These are phyloP conservation scores for Athrips mouffetella DNA, from an alignment of 2,888 invertebrate genomes.

Conservation along the genomic window DNA sequence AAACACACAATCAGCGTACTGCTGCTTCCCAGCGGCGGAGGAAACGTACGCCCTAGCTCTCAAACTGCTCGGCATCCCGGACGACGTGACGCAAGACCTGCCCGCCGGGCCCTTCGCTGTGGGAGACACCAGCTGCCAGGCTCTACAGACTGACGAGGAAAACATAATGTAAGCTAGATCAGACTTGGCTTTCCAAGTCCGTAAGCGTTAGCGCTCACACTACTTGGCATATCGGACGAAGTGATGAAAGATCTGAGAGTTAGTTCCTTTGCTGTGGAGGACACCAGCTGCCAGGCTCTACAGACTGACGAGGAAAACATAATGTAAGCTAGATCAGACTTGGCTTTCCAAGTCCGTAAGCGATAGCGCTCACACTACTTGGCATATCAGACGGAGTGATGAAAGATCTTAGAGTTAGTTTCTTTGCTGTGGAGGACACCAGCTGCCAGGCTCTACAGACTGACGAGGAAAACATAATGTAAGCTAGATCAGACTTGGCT, in stretches of 20 bases:
- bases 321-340: too few relatives aligned
- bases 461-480: constrained; percentile 29
- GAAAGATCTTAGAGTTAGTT: constrained; percentile 32
- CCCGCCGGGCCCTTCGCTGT: constrained; percentile 37
- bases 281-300: constrained; percentile 32
- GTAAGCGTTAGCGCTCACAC: constrained; percentile 69
- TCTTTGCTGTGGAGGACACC: constrained; percentile 37
- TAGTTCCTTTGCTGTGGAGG: constrained; percentile 37
- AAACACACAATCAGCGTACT: constrained; percentile 89
- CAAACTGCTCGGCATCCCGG: constrained; percentile 52
- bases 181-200: too few relatives aligned
- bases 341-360: too few relatives aligned
- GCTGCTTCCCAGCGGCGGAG: constrained; percentile 87
- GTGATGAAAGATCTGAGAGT: constrained; percentile 34
- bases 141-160: constrained; percentile 39
- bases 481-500: too few relatives aligned
- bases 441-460: constrained; percentile 37
- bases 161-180: too few relatives aligned
- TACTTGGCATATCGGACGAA: constrained; percentile 55
- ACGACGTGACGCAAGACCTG: constrained; percentile 37
- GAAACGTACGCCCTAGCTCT: constrained; percentile 80
- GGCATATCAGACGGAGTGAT: constrained; percentile 48
- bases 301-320: constrained; percentile 36
- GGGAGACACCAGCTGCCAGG: constrained; percentile 32
- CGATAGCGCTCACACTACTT: constrained; percentile 62